Evolutionary conservation across 1,140 invertebrate species (phyloP).

Genomic region (Anthonomus grandis): DNA sequence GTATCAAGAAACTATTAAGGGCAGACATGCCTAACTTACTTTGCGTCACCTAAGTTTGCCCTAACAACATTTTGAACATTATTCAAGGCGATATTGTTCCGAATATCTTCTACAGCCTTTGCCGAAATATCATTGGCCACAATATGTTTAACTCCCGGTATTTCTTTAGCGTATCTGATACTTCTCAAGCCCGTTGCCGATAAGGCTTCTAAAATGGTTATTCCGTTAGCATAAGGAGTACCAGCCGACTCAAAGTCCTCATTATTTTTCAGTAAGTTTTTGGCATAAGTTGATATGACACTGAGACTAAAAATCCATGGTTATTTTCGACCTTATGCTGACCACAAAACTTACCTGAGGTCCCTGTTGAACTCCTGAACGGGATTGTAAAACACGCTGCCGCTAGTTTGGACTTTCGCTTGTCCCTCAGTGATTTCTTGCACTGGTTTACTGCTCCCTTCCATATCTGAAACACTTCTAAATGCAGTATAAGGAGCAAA

Average conservation of each 20-base stretch:
- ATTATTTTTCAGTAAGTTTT: conserved; percentile 44
- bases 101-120: conserved; percentile 82
- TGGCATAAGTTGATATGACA: conserved; percentile 58
- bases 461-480: conserved; percentile 9
- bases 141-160: conserved; percentile 76
- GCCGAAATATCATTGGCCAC: conserved; percentile 93
- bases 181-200: conserved; percentile 93
- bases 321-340: background rate
- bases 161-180: conserved; percentile 94
- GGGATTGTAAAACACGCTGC: conserved; percentile 93
- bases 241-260: conserved; percentile 23
- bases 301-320: conserved; percentile 52
- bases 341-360: conserved; percentile 76
- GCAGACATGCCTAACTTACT: conserved; percentile 51
- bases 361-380: conserved; percentile 98
- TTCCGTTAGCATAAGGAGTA: conserved; percentile 52
- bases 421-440: conserved; percentile 65
- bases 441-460: background rate
- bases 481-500: too few species aligned
- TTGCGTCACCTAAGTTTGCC: conserved; percentile 76
- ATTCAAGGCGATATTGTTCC: conserved; percentile 79
- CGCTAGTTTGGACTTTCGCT: conserved; percentile 65
- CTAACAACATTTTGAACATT: conserved; percentile 70
- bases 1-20: conserved; percentile 19
- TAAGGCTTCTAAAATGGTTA: conserved; percentile 87